Conservation (phyloP, 2,888 invertebrate genomes). For the Aphodius granarius region DNA sequence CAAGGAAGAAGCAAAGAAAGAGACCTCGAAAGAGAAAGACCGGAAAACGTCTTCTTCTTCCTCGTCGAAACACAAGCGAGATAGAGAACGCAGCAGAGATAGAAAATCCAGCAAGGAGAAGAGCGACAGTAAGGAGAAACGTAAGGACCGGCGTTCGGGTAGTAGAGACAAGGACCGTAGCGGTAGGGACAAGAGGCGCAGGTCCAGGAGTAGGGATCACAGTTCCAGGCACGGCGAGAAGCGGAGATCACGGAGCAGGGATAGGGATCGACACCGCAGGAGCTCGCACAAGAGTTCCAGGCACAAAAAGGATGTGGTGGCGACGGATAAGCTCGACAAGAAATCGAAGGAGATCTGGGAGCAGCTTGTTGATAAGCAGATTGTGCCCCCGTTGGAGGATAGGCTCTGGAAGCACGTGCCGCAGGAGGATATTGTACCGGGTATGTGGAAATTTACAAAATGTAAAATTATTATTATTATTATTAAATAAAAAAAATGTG, state of each 20-base stretch:
- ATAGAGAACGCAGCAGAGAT: conserved; percentile 25
- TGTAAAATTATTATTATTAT: neutral
- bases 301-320: conserved; percentile 46
- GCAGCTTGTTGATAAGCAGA: conserved; percentile 52
- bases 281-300: conserved; percentile 51
- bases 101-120: conserved; percentile 40
- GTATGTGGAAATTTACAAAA: conserved; percentile 31
- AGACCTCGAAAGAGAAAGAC: conserved; percentile 27
- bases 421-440: conserved; percentile 50
- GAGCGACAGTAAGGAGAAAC: conserved; percentile 34
- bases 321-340: conserved; percentile 51
- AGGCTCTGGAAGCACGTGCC: conserved; percentile 58
- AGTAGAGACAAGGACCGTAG: conserved; percentile 33
- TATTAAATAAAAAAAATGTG: neutral
- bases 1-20: conserved; percentile 32
- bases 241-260: conserved; percentile 45
- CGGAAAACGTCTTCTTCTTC: conserved; percentile 14
- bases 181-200: conserved; percentile 39
- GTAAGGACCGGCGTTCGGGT: conserved; percentile 32
- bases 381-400: conserved; percentile 56
- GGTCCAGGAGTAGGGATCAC: conserved; percentile 42
- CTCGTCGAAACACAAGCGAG: conserved; percentile 26
- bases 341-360: conserved; percentile 53
- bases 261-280: conserved; percentile 33
- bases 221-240: conserved; percentile 37